Base-by-base conservation (phyloP, 2,888 invertebrate species). In the Agrotis exclamationis region DNA sequence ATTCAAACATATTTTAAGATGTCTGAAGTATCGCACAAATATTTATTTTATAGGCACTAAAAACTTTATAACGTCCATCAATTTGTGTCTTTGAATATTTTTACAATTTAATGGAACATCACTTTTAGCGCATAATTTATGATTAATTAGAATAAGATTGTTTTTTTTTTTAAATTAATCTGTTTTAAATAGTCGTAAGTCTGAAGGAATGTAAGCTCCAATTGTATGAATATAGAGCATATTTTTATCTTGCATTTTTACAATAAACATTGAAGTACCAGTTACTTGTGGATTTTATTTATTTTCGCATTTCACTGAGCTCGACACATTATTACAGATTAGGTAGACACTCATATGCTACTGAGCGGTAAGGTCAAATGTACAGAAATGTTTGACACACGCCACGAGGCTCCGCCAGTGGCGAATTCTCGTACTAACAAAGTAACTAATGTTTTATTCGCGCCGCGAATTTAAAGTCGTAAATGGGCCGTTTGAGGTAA, bases 111-210 rank as follows among this genome's bases (percentile, higher is more conserved):
- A 20, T 24, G 53, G 33, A 64, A 64, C 60, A 79, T 70, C 65
- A 80, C 76, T 72, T 77, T 56, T 84, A 84, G 82, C 53, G 84
- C 82, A 83, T 81, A 82, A 71, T 83, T 75, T 74, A 62, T 63
- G 28, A 63, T 56, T 71, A 67, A 59, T 39, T 63, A 58, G 69
- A 69, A 56, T 39, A 59, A 64, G 63, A 45, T 75, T 73, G 60
- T 70, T 79, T 65, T 73, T 63, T 70, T 79, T 65, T 67, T 59
- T 66, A 16, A 70, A 70, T 63, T 62, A 76, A 58, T 83, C 69
- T 69, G 65, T 75, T 77, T 70, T 70, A 63, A 82, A 53, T 82
- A 66, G 67, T 73, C 67, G 33, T 83, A 79, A 74, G 74, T 51
- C 56, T 74, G 69, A 72, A 33, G 69, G 48, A 54, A 70, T 76